These are phyloP conservation scores for Schizothorax lantsangensis DNA, from an alignment of 2,797 vertebrate species.

Conservation along the genomic window DNA sequence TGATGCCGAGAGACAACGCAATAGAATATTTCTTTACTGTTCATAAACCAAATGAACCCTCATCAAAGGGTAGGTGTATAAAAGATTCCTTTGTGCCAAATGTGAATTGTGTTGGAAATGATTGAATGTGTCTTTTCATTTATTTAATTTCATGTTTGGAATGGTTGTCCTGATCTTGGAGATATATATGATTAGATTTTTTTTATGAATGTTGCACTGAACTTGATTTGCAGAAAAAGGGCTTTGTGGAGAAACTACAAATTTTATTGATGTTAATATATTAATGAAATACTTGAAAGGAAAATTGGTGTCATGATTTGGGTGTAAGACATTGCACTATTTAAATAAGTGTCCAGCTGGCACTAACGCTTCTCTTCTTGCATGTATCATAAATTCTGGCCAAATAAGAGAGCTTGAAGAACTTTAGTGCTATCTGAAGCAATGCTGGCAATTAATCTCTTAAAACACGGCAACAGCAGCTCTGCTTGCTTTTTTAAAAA, in stretches of 20 bases:
- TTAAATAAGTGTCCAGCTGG: neutral
- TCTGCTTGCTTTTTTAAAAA: neutral
- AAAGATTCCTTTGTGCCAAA: conserved; percentile 16
- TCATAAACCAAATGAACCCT: conserved; percentile 25
- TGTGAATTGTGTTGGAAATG: conserved; percentile 17
- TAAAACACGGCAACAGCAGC: neutral
- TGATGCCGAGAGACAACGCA: conserved; percentile 62
- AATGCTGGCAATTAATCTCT: neutral
- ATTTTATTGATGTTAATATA: conserved; percentile 10
- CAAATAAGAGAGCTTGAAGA: neutral
- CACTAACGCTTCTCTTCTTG: conserved; percentile 14
- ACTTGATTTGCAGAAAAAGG: conserved; percentile 20
- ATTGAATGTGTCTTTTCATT: conserved; percentile 21
- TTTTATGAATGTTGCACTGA: conserved; percentile 44
- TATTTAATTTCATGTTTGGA: conserved; percentile 22
- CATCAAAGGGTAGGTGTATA: neutral
- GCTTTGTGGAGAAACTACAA: conserved; percentile 21
- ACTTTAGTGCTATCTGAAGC: conserved; percentile 8
- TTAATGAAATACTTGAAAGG: conserved; percentile 27
- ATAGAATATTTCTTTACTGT: conserved; percentile 32
- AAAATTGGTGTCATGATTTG: conserved; percentile 30
- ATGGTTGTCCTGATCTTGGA: conserved; percentile 8
- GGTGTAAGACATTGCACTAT: conserved; percentile 4
- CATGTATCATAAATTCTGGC: neutral
- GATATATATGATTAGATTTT: conserved; percentile 23